A percentile compares a stretch with the other conserved stretches of the same genome.
phyloP scores from a whole-genome alignment of 2,113 vertebrate genomes.

The Elachura formosa region DNA sequence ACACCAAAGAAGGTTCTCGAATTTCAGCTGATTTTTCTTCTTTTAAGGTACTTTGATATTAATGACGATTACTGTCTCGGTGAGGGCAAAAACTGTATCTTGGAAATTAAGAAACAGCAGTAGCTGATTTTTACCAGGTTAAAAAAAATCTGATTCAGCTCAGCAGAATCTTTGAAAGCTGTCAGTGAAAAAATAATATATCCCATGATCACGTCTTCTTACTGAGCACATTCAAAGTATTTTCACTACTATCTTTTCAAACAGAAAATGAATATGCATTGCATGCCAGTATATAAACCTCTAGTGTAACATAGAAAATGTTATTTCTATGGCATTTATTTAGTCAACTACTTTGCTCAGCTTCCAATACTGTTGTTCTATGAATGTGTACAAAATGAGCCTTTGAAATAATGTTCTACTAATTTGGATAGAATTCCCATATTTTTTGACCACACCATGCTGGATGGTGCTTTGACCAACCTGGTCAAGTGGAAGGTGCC shows the following conservation, averaged over 20 bases:
- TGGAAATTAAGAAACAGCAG: background rate
- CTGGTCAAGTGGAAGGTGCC: background rate
- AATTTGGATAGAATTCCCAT: background rate
- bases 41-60: background rate
- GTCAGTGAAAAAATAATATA: background rate
- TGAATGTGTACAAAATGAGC: background rate
- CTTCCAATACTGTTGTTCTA: background rate
- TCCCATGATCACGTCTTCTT: background rate
- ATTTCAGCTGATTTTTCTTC: background rate
- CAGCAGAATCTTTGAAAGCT: background rate
- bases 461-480: background rate
- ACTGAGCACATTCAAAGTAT: background rate
- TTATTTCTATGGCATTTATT: background rate
- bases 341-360: background rate
- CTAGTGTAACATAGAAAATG: background rate
- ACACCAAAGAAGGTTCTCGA: background rate
- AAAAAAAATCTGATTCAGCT: background rate
- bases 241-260: background rate
- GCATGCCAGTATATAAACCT: background rate
- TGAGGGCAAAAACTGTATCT: background rate
- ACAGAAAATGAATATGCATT: background rate
- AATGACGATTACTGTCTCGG: background rate
- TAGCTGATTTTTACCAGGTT: background rate
- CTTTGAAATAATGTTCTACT: background rate
- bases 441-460: background rate